Evolutionary conservation across 1,140 invertebrate species (phyloP).

Genomic region (Polypedilum pembai): DNA sequence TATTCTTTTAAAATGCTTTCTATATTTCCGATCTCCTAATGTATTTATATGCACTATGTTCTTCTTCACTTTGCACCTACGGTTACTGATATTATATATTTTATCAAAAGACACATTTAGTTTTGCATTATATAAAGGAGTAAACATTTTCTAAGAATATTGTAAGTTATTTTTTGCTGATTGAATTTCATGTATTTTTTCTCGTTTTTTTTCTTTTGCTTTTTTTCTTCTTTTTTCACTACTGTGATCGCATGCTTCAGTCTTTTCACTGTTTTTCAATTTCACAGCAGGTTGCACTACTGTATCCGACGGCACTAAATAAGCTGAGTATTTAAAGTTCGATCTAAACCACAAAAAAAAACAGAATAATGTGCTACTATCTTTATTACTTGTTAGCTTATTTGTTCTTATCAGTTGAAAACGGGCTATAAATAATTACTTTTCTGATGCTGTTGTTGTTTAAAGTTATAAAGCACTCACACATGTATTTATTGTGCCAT

Average conservation of each 20-base stretch:
- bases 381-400: neutral
- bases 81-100: neutral
- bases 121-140: conserved; percentile 16
- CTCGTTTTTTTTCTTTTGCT: neutral
- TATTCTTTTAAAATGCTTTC: neutral
- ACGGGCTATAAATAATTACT: neutral
- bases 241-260: neutral
- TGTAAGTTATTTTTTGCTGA: neutral
- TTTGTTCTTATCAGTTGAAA: neutral
- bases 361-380: neutral
- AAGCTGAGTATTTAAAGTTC: neutral
- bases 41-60: neutral
- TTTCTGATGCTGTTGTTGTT: neutral
- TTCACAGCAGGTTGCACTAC: conserved; percentile 15
- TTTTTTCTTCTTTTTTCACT: conserved; percentile 16
- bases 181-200: conserved; percentile 20
- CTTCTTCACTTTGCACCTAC: neutral
- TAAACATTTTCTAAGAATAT: conserved; percentile 27
- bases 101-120: conserved; percentile 10
- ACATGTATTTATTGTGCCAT: conserved; percentile 2
- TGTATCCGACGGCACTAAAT: conserved; percentile 8
- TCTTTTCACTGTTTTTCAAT: conserved; percentile 18
- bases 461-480: neutral
- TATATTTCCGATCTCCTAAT: neutral
- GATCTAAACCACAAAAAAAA: neutral